Percentiles rank a stretch among this genome's conserved stretches.
Evolutionary conservation across 2,797 vertebrate genomes (phyloP).

Genomic region (Amblyraja radiata): DNA sequence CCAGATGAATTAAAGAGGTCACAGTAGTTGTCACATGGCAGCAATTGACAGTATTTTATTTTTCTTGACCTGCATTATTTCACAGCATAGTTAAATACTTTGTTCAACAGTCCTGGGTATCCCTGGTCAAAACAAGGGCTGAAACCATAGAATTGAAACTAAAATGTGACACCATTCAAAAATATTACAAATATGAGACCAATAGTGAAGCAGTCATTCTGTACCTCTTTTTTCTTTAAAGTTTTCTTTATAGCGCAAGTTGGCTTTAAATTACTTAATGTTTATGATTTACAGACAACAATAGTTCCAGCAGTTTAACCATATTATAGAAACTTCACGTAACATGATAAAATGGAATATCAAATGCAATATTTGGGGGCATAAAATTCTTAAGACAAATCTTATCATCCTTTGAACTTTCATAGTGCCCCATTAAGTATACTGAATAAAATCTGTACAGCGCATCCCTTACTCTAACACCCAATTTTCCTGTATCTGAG

Average conservation of each 20-base stretch:
- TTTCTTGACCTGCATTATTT: constrained; percentile 21
- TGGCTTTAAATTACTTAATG: neutral
- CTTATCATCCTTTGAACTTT: constrained; percentile 23
- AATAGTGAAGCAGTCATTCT: neutral
- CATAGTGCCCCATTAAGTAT: constrained; percentile 11
- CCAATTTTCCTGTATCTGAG: neutral
- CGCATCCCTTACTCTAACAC: neutral
- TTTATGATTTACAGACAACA: constrained; percentile 25
- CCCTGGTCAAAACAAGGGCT: constrained; percentile 14
- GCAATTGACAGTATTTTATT: constrained; percentile 19
- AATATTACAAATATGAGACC: neutral
- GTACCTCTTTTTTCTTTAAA: constrained; percentile 4
- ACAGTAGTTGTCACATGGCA: constrained; percentile 36
- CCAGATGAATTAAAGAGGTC: constrained; percentile 23
- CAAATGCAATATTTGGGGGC: neutral
- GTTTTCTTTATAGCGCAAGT: neutral
- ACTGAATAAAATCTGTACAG: neutral
- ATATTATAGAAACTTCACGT: neutral
- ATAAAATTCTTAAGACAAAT: neutral
- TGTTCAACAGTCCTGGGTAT: constrained; percentile 19
- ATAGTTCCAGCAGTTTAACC: constrained; percentile 29
- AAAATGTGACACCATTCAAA: constrained; percentile 29
- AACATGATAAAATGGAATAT: constrained; percentile 32
- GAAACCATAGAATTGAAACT: constrained; percentile 1
- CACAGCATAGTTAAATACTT: constrained; percentile 34